Conservation (phyloP, 2,797 vertebrate species). For the Scomberomorus guttatus region DNA sequence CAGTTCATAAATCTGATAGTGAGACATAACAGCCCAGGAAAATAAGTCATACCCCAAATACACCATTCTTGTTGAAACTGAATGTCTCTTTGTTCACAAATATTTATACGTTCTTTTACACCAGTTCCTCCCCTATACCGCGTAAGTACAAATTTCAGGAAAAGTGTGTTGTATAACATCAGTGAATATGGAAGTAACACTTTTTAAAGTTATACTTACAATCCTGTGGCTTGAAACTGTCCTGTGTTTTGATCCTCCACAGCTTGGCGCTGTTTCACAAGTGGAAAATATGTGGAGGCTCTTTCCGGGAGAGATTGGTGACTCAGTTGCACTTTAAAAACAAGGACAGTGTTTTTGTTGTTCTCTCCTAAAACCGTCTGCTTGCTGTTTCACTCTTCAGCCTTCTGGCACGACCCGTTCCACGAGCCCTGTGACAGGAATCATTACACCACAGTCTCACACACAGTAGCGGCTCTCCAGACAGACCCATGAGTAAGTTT, state of each 20-base stretch:
- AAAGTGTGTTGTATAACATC: conserved; percentile 12
- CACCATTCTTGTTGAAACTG: conserved; percentile 32
- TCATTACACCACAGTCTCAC: background rate
- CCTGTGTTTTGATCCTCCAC: conserved; percentile 47
- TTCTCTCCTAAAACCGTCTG: conserved; percentile 45
- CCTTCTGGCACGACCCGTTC: conserved; percentile 20
- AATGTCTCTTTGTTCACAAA: conserved; percentile 47
- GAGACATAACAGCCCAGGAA: conserved; percentile 59
- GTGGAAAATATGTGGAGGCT: conserved; percentile 64
- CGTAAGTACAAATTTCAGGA: conserved; percentile 30
- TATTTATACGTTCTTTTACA: conserved; percentile 52
- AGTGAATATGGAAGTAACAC: conserved; percentile 20
- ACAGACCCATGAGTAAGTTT: conserved; percentile 44
- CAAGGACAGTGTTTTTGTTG: conserved; percentile 40
- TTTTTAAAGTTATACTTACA: conserved; percentile 23
- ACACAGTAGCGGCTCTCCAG: conserved; percentile 48
- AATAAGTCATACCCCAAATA: conserved; percentile 61
- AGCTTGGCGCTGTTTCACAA: conserved; percentile 54
- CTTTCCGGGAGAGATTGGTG: conserved; percentile 60
- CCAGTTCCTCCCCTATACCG: background rate
- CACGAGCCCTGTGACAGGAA: conserved; percentile 49
- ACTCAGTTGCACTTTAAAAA: conserved; percentile 63
- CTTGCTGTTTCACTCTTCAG: conserved; percentile 19
- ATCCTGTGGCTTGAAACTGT: conserved; percentile 2
- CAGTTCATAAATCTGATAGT: conserved; percentile 67